Base-by-base conservation (phyloP, 1,140 invertebrate species). In the Cydia splendana region DNA sequence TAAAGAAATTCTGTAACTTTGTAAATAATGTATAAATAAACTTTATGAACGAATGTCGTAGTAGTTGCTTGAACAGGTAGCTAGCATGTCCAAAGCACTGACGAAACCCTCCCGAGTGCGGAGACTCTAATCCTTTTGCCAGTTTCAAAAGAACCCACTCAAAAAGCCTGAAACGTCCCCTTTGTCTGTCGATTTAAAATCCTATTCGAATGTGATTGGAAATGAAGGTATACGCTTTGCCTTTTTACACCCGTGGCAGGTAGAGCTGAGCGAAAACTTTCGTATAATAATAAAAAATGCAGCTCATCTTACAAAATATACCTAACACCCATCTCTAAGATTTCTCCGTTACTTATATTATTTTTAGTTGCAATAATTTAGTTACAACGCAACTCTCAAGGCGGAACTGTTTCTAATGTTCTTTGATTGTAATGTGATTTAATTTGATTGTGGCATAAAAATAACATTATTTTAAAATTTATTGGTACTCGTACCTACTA, bases 151-250 rank as follows among this genome's bases (percentile, higher is more conserved):
- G 53, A 57, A 57, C 53, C n/a, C 15, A 6, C 53, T 57, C 53
- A 15, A 51, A 57, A 57, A 57, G 53, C 15, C 53, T n/a, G 53
- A 51, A 57, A 57, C 53, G 53, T 57, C 53, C 53, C 53, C 53
- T 57, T 57, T 57, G 53, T 57, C 53, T 57, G 53, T 20, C 53
- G 53, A 9, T 57, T 57, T 57, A 57, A 57, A 57, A 57, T 57
- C 53, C 53, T 57, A 57, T 57, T 57, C n/a, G 53, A 57, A 57
- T 18, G 53, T 57, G 53, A 57, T 57, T 57, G 53, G 18, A 57
- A 57, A 57, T 57, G 53, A 57, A 57, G 53, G 15, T 51, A 51
- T 57, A 57, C 53, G 53, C n/a, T 57, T 51, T 51, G 13, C 12
- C 48, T 51, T 57, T 57, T 57, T 57, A 57, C 18, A n/a, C 5